Evolutionary conservation across 1,140 invertebrate species (phyloP), one percentile per base, ranked within the genome.

Genomic region (Aphaenogaster ashmeadi): DNA sequence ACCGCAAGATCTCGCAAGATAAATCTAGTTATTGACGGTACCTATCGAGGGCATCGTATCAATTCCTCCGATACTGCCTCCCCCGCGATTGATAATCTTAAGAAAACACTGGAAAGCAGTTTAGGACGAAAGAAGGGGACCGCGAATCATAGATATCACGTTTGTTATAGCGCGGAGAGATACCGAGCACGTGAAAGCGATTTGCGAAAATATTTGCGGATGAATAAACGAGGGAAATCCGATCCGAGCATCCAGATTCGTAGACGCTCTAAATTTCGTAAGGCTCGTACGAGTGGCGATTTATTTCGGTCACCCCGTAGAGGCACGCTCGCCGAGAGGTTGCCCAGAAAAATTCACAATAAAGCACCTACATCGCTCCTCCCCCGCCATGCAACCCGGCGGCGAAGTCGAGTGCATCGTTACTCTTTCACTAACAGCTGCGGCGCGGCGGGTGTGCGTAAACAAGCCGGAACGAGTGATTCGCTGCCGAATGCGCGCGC

Each of bases 231-330:
- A 50, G 41, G 3, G n/a, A 60, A 58, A 77, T 77, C 13, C 13
- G n/a, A 58, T 69, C 66, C 13, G 27, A 27, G 41, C 13, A 6
- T 44, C 54, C 38, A 27, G 38, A 38, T 41, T 15, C 18, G 13
- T 9, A 44, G 27, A 47, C 18, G 7, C 41, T 44, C 15, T 56
- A 84, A 84, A 75, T 75, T 75, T 75, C 67, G 41, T 38, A 15
- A 56, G 18, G 38, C 52, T 44, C 52, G 21, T 8, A 21, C 4
- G 52, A 18, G 41, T 52, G 41, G 58, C 77, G 33, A 83, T 83
- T 74, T 74, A 74, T 83, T 74, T 74, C 69, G 54, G 27, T 74
- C 67, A 74, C 41, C 80, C 52, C 44, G 80, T 83, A 60, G 67
- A 60, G 80, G 1, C 52, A 36, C 47, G 11, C 52, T 74, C 54